These are phyloP conservation scores for Cyphomyrus discorhynchus DNA, from an alignment of 2,113 vertebrate genomes.

Conservation along the genomic window DNA sequence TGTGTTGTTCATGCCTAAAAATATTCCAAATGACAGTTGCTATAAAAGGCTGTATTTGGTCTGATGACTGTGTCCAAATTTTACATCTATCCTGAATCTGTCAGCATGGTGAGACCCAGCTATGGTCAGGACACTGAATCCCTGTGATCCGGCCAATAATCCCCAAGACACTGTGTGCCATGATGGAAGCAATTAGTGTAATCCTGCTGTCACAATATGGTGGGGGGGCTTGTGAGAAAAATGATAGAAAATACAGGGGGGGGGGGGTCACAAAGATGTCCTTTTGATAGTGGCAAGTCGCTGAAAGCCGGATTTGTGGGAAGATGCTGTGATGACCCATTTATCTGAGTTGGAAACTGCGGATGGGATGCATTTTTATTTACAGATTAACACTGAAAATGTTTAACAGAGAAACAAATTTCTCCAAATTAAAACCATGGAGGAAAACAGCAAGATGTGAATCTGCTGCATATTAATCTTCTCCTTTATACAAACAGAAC, in stretches of 20 bases:
- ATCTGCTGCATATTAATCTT: slow-evolving; percentile 9
- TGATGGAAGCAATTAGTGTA: not conserved
- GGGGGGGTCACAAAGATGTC: not conserved
- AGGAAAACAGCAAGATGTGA: not conserved
- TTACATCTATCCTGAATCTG: not conserved
- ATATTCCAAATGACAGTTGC: not conserved
- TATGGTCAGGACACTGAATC: not conserved
- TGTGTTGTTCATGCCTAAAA: not conserved
- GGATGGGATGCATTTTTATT: not conserved
- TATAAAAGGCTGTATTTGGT: not conserved
- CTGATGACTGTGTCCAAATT: not conserved
- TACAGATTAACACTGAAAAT: not conserved
- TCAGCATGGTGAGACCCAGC: not conserved
- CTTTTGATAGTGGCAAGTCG: not conserved
- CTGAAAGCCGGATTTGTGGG: not conserved
- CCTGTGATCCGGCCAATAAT: not conserved
- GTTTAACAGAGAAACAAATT: not conserved
- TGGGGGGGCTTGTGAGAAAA: not conserved
- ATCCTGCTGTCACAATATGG: not conserved
- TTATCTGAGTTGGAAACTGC: not conserved
- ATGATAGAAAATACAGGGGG: not conserved
- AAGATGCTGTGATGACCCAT: not conserved
- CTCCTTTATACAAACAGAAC: not conserved
- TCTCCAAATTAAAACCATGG: not conserved
- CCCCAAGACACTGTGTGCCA: not conserved